Evolutionary conservation across 2,888 invertebrate genomes (phyloP).

Genomic region (Allophyes oxyacanthae): DNA sequence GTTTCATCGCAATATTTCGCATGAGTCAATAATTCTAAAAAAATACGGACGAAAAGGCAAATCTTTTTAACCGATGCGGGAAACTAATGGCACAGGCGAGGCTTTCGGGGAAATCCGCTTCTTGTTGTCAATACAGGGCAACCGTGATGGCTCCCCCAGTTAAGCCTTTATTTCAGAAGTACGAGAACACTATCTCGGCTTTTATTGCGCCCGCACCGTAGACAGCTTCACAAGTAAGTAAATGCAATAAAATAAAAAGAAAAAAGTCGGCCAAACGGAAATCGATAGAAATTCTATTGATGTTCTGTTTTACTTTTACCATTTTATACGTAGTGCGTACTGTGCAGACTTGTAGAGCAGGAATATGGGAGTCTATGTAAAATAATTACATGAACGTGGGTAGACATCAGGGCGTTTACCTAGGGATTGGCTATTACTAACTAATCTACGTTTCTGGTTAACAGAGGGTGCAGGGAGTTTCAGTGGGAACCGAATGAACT

Average conservation of each 20-base stretch:
- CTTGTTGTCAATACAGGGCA: constrained; percentile 89
- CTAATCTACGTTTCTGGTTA: constrained; percentile 69
- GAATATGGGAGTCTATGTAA: background rate
- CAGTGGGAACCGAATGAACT: constrained; percentile 67
- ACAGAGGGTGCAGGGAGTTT: constrained; percentile 59
- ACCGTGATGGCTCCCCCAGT: constrained; percentile 85
- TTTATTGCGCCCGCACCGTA: constrained; percentile 78
- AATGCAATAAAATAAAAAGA: constrained; percentile 73
- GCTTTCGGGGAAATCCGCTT: constrained; percentile 88
- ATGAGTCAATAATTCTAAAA: constrained; percentile 84
- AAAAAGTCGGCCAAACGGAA: constrained; percentile 63
- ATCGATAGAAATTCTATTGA: constrained; percentile 60
- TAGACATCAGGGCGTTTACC: constrained; percentile 32
- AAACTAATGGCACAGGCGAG: constrained; percentile 89
- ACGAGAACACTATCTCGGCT: constrained; percentile 83
- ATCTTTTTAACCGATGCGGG: constrained; percentile 89
- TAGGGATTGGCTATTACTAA: constrained; percentile 61
- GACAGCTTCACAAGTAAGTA: constrained; percentile 71
- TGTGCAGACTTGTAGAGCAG: background rate
- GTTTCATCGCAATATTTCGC: constrained; percentile 78
- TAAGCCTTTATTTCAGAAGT: constrained; percentile 87
- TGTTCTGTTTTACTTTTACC: constrained; percentile 43
- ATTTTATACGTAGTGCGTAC: constrained; percentile 7
- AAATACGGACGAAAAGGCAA: constrained; percentile 83
- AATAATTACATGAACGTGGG: constrained; percentile 11